A percentile compares a stretch with the other conserved stretches of the same genome.
Evolutionary conservation across 1,140 invertebrate species (phyloP).

Genomic region (Polypedilum vanderplanki): DNA sequence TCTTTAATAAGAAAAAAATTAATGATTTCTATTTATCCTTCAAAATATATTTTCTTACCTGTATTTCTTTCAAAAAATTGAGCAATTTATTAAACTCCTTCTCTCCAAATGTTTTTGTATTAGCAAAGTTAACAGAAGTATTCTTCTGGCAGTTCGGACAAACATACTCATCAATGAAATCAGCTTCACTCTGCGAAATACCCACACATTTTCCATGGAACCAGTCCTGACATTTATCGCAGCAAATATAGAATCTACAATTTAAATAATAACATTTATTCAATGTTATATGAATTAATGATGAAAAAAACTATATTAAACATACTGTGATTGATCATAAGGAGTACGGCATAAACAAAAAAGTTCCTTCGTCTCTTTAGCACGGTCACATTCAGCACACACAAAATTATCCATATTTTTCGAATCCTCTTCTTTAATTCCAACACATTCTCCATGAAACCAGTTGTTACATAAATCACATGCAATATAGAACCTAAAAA

Average conservation of each 20-base stretch:
- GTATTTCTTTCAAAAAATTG: constrained; percentile 83
- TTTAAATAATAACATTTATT: constrained; percentile 30
- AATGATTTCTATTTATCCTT: constrained; percentile 13
- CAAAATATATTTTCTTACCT: constrained; percentile 50
- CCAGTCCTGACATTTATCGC: constrained; percentile 98
- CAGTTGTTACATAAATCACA: constrained; percentile 97
- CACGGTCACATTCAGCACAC: constrained; percentile 78
- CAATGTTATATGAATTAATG: neutral
- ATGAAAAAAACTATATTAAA: constrained; percentile 34
- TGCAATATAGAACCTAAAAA: constrained; percentile 85
- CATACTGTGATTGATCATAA: constrained; percentile 95
- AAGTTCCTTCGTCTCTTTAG: constrained; percentile 80
- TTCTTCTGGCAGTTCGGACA: constrained; percentile 92
- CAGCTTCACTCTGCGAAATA: constrained; percentile 87
- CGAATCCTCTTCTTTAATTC: constrained; percentile 87
- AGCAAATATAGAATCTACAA: constrained; percentile 89
- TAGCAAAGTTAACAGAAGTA: constrained; percentile 78
- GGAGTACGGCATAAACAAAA: constrained; percentile 94
- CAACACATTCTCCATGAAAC: constrained; percentile 97
- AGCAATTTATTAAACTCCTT: constrained; percentile 79
- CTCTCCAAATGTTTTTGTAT: constrained; percentile 75
- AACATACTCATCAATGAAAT: constrained; percentile 91
- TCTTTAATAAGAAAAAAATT: constrained; percentile 44
- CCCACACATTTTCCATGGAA: constrained; percentile 97
- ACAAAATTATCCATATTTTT: constrained; percentile 85